Percentiles rank a stretch among this genome's conserved stretches.
phyloP scores from a whole-genome alignment of 2,113 vertebrate species.

The Ptychochromis oligacanthus region DNA sequence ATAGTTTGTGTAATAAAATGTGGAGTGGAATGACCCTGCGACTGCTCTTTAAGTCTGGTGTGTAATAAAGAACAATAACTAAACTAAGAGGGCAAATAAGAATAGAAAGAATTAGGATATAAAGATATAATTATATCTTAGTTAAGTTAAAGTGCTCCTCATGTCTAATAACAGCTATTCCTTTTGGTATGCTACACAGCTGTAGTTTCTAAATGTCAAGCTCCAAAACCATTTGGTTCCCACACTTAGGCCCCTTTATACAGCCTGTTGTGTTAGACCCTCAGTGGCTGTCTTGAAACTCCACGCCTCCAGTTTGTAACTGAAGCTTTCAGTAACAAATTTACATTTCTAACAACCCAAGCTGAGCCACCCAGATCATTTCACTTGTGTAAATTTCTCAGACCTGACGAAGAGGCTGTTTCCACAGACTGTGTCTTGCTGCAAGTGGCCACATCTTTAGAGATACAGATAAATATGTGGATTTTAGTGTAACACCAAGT shows the following conservation, averaged over 20 bases:
- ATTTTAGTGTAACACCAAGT: background rate
- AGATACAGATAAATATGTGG: background rate
- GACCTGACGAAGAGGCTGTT: background rate
- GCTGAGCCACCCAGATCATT: background rate
- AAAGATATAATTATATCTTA: background rate
- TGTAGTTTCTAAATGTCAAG: background rate
- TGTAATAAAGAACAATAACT: background rate
- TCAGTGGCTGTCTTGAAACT: background rate
- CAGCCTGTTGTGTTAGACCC: background rate
- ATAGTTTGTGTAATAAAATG: background rate
- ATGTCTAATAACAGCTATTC: too few relatives aligned
- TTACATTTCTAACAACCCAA: background rate
- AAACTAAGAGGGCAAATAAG: background rate
- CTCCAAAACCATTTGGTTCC: background rate
- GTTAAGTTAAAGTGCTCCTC: background rate
- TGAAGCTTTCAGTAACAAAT: background rate
- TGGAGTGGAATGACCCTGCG: background rate
- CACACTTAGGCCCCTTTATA: background rate
- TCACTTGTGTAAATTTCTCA: background rate
- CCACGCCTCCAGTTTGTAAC: slow-evolving; percentile 5
- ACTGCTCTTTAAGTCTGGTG: background rate
- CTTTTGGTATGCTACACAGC: background rate
- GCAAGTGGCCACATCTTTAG: background rate
- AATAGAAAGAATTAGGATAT: background rate
- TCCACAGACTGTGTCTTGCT: background rate